Evolutionary conservation across 1,140 invertebrate genomes (phyloP).

Genomic region (Trichonephila clavipes): DNA sequence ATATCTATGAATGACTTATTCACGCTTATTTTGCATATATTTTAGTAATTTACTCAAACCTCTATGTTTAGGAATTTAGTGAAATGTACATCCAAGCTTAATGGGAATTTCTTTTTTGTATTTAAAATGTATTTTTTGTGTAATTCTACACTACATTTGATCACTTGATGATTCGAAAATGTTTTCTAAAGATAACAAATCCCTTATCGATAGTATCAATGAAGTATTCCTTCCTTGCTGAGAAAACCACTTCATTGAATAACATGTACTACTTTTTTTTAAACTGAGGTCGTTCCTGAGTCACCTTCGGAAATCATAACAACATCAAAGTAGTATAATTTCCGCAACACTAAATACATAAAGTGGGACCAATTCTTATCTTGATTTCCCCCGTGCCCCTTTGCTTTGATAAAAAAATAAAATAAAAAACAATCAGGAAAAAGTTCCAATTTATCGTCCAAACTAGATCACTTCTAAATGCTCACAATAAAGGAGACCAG

Average conservation of each 20-base stretch:
- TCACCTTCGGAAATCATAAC: slow-evolving; percentile 4
- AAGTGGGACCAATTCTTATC: slow-evolving; percentile 25
- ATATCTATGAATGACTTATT: too few relatives aligned
- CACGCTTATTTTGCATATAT: too few relatives aligned
- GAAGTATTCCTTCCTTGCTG: neutral
- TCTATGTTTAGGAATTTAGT: too few relatives aligned
- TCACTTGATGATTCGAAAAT: too few relatives aligned
- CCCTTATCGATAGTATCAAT: too few relatives aligned
- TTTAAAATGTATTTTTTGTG: too few relatives aligned
- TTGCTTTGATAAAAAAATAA: slow-evolving; percentile 16
- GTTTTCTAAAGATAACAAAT: too few relatives aligned
- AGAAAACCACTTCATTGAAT: neutral
- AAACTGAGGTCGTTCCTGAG: neutral
- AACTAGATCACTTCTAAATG: slow-evolving; percentile 59
- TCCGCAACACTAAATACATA: slow-evolving; percentile 49
- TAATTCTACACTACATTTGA: too few relatives aligned
- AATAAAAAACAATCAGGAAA: neutral
- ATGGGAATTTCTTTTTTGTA: too few relatives aligned
- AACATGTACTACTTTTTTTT: neutral
- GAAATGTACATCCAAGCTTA: too few relatives aligned
- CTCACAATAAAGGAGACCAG: slow-evolving; percentile 50
- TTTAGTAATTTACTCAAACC: too few relatives aligned
- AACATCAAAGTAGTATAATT: slow-evolving; percentile 18
- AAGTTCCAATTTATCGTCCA: slow-evolving; percentile 56
- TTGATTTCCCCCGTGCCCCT: slow-evolving; percentile 53